Percentiles rank a stretch among this genome's conserved stretches.
phyloP scores from a whole-genome alignment of 2,888 invertebrate species.

The Thereva nobilitata region DNA sequence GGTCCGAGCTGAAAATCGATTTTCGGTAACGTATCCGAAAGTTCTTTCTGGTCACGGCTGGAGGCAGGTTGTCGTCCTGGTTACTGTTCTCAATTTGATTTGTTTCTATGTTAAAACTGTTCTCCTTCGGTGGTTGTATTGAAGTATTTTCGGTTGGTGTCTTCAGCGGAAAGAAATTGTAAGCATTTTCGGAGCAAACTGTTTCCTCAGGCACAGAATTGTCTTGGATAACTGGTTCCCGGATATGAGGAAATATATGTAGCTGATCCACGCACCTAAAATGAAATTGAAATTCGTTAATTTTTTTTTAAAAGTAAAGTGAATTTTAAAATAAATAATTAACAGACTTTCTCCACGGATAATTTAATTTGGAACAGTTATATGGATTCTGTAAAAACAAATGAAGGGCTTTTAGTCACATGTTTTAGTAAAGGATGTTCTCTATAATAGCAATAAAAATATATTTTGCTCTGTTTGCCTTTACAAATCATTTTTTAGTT shows the following conservation, averaged over 20 bases:
- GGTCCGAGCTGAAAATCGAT: slow-evolving; percentile 42
- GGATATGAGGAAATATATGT: slow-evolving; percentile 57
- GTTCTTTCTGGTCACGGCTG: slow-evolving; percentile 26
- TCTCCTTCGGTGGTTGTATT: slow-evolving; percentile 13
- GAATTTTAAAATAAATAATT: neutral
- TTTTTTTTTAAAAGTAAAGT: neutral
- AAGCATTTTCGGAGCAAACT: slow-evolving; percentile 49
- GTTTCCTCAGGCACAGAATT: slow-evolving; percentile 52
- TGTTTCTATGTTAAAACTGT: slow-evolving; percentile 11
- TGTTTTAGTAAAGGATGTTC: too few species aligned
- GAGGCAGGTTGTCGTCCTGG: slow-evolving; percentile 16
- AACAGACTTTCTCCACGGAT: neutral
- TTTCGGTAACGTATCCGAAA: slow-evolving; percentile 37
- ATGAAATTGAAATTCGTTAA: neutral
- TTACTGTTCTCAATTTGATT: slow-evolving; percentile 25
- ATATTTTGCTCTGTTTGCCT: too few species aligned
- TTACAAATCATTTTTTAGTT: too few species aligned
- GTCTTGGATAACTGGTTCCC: slow-evolving; percentile 56
- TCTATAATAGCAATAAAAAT: too few species aligned
- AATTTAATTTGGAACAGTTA: too few species aligned
- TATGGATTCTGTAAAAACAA: too few species aligned
- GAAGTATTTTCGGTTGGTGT: slow-evolving; percentile 42
- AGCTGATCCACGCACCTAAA: slow-evolving; percentile 56
- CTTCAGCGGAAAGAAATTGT: slow-evolving; percentile 36
- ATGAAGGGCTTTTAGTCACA: too few species aligned